Base-by-base conservation (phyloP, 2,888 invertebrate genomes). In the Melanostoma mellinum region DNA sequence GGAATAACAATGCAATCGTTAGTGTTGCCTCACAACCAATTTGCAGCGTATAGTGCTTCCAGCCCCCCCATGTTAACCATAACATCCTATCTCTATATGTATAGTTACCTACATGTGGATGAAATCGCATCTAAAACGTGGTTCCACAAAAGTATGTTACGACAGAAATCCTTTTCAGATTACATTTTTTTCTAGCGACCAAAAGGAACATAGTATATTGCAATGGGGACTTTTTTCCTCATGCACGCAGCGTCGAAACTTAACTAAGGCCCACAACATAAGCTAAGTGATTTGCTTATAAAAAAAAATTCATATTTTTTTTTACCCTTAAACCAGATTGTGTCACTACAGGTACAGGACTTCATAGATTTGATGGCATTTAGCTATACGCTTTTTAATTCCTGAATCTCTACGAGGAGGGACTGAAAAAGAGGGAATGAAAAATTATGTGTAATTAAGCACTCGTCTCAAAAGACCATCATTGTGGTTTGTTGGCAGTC, bases 21-120 rank as follows among this genome's bases (percentile, higher is more conserved):
- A 20, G 20, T 63, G 60, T 71, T 60, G 67, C 61, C 44, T 71
- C 71, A 74, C 36, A 74, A 58, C 65, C 71, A 75, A 84, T 84
- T 79, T 78, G 74, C 56, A 60, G 42, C 35, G 44, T 73, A 20
- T 20, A 20, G 48, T 35, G 48, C 65, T 77, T 71, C n/a, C 33
- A 0, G 35, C 5, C 3, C 40, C n/a, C 20, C n/a, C n/a, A n/a
- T 68, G 48, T 36, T 6, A 20, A 20, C 20, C 20, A 20, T 1
- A 20, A 20, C 20, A 50, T 52, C 38, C 48, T 33, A 32, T 36
- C 9, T 20, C 4, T 65, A 42, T 3, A n/a, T 60, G 30, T 8
- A 0, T 56, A 46, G 3, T 69, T 6, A 40, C 42, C 33, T 2
- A 32, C 40, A 1, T 55, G 10, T 9, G 6, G 10, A 44, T 52